These are phyloP conservation scores for Ooceraea biroi DNA, from an alignment of 1,140 invertebrate genomes.

Conservation along the genomic window DNA sequence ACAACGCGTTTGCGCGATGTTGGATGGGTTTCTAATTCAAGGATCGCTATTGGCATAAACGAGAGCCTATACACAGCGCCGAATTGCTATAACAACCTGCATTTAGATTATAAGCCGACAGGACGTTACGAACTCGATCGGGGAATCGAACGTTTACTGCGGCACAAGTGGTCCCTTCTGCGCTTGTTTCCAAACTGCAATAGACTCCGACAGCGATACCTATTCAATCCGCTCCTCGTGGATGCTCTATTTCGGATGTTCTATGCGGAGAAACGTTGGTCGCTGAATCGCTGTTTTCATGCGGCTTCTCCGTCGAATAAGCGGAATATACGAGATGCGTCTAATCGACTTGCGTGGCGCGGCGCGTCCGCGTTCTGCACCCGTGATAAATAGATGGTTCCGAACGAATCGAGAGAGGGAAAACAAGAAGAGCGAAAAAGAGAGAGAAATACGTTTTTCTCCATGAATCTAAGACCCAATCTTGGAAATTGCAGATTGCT, in stretches of 20 bases:
- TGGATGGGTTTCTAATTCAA: background rate
- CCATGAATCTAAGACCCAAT: background rate
- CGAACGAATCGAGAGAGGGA: background rate
- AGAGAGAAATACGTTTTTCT: background rate
- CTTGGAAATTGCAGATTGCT: conserved; percentile 4
- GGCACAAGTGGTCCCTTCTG: background rate
- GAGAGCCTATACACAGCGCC: background rate
- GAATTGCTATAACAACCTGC: conserved; percentile 1
- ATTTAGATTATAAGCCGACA: background rate
- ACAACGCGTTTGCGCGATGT: background rate
- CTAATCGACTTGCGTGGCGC: background rate
- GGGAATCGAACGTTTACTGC: conserved; percentile 10
- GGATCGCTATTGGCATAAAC: background rate
- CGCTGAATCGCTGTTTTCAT: conserved; percentile 30
- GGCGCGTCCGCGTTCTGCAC: background rate
- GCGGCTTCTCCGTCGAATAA: conserved; percentile 13
- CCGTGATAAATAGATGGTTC: background rate
- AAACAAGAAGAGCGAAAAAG: too few relatives aligned
- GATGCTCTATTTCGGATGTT: conserved; percentile 25
- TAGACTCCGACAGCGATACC: background rate
- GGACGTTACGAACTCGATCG: background rate
- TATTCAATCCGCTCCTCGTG: conserved; percentile 11
- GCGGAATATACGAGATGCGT: background rate
- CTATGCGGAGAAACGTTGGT: conserved; percentile 9
- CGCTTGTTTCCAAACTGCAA: conserved; percentile 25